Conservation (phyloP, 2,797 vertebrate species). For the Acanthiza pusilla region DNA sequence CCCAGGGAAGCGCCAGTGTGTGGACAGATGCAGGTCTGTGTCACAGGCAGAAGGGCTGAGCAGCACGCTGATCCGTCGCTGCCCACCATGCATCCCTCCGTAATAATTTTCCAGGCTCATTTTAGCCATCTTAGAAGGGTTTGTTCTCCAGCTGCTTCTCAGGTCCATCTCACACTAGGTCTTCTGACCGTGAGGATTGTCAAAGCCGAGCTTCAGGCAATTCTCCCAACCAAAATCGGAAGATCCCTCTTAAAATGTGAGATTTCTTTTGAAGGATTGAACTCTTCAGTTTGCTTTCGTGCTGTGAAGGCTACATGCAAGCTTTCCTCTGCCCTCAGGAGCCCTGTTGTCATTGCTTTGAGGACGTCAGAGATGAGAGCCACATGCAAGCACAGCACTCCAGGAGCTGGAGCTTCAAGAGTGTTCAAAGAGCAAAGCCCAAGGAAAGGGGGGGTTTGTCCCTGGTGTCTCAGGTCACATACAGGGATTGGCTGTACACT, state of each 20-base stretch:
- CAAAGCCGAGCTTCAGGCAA: neutral
- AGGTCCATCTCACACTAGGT: neutral
- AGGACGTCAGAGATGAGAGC: neutral
- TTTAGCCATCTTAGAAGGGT: neutral
- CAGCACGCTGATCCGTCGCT: rapidly evolving
- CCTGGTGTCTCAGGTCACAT: neutral
- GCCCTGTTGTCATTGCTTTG: neutral
- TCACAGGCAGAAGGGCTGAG: neutral
- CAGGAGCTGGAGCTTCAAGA: neutral
- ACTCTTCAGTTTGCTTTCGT: neutral
- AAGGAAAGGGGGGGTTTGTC: neutral
- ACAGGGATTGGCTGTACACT: neutral
- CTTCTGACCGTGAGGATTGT: neutral
- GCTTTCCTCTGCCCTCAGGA: neutral
- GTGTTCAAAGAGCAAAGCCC: neutral
- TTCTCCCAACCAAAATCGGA: neutral
- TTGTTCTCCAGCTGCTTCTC: neutral
- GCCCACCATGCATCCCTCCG: neutral
- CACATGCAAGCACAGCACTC: rapidly evolving
- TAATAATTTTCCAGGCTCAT: neutral
- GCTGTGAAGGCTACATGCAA: neutral
- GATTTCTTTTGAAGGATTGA: neutral
- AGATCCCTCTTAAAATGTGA: neutral
- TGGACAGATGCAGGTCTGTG: neutral
- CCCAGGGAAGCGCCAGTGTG: neutral